These are phyloP conservation scores for Zaprionus davidi DNA, from an alignment of 1,140 invertebrate genomes.

Conservation along the genomic window DNA sequence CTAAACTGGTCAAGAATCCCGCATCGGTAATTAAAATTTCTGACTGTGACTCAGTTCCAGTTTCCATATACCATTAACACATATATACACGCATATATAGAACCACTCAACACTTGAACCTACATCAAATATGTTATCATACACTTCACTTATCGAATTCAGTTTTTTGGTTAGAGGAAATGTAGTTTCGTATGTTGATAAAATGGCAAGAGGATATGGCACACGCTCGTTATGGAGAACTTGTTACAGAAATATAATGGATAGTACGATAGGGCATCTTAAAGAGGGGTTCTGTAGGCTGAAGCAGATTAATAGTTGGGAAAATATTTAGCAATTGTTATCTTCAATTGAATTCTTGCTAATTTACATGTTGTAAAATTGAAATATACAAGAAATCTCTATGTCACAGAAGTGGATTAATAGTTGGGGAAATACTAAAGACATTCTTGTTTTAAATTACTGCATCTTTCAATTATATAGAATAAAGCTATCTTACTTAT, in stretches of 20 bases:
- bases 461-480: too few relatives aligned
- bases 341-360: too few relatives aligned
- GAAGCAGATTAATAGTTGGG: background rate
- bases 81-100: background rate
- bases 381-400: too few relatives aligned
- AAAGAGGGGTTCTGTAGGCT: too few relatives aligned
- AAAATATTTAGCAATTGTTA: background rate
- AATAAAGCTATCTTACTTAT: too few relatives aligned
- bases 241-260: background rate
- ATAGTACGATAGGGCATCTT: too few relatives aligned
- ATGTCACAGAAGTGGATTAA: too few relatives aligned
- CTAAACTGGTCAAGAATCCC: conserved; percentile 61
- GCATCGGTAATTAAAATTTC: conserved; percentile 58
- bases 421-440: too few relatives aligned
- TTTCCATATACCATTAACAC: background rate
- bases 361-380: too few relatives aligned
- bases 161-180: background rate
- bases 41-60: background rate
- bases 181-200: conserved; percentile 4
- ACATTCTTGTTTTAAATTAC: too few relatives aligned
- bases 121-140: conserved; percentile 4
- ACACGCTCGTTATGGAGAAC: background rate
- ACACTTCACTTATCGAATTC: background rate
- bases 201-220: background rate
- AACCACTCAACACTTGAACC: background rate